Conservation (phyloP, 2,888 invertebrate species). For the Microchrysa polita region DNA sequence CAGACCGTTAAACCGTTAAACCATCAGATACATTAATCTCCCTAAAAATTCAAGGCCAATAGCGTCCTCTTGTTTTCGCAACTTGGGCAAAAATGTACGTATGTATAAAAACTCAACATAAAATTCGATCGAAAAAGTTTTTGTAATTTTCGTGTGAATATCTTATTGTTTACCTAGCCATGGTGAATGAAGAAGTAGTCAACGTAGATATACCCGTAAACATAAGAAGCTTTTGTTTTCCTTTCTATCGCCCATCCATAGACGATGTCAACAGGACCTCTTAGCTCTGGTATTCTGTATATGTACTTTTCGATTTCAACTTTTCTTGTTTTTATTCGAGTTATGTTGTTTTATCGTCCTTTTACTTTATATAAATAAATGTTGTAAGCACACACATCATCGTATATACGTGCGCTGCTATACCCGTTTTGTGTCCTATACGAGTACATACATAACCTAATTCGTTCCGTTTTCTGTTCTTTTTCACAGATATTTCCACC, state of each 20-base stretch:
- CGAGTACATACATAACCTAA: conserved; percentile 28
- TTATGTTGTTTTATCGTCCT: not conserved
- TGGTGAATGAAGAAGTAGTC: too few species aligned
- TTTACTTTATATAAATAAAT: not conserved
- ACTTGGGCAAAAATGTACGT: not conserved
- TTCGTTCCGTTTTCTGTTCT: conserved; percentile 38
- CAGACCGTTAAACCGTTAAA: not conserved
- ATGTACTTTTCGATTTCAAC: not conserved
- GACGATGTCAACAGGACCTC: too few species aligned
- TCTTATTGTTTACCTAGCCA: too few species aligned
- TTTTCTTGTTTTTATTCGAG: not conserved
- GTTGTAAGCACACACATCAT: too few species aligned
- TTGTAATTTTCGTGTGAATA: too few species aligned
- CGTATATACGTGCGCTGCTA: too few species aligned
- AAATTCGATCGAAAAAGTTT: too few species aligned
- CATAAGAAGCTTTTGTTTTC: too few species aligned
- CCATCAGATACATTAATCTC: not conserved
- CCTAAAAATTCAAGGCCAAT: conserved; percentile 2
- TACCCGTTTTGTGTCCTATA: not conserved
- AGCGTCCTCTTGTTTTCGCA: not conserved
- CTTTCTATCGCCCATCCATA: too few species aligned
- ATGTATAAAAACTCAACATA: too few species aligned
- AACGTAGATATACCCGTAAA: too few species aligned
- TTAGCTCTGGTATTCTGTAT: not conserved
- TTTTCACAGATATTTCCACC: conserved; percentile 57